Conservation (phyloP, 2,888 invertebrate genomes). For the Tethea ocularis region DNA sequence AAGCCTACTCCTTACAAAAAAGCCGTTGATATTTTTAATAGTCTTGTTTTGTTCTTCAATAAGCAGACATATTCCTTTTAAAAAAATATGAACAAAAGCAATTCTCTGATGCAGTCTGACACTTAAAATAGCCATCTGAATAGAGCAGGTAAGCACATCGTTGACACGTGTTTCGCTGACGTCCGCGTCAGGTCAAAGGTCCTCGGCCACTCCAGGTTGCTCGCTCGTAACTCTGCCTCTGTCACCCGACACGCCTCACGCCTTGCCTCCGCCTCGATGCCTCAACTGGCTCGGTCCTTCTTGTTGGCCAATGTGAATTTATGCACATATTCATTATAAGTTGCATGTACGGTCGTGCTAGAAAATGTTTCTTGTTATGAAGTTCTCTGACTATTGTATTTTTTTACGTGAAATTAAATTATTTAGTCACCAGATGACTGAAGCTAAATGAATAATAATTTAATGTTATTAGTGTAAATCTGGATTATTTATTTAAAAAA, state of each 20-base stretch:
- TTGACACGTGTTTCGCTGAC: neutral
- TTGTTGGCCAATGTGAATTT: constrained; percentile 32
- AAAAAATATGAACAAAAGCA: no score
- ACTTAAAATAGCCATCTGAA: neutral
- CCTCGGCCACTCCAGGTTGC: constrained; percentile 14
- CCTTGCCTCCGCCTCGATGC: constrained; percentile 22
- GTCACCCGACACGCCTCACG: constrained; percentile 21
- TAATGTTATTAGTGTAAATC: no score
- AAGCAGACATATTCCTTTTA: no score
- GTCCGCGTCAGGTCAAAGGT: constrained; percentile 31
- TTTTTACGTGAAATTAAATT: neutral
- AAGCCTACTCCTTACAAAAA: no score
- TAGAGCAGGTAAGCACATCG: neutral
- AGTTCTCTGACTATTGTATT: neutral
- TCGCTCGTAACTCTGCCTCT: constrained; percentile 36
- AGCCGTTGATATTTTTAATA: no score
- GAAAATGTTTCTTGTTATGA: neutral
- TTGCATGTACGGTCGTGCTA: constrained; percentile 22
- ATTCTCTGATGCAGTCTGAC: no score
- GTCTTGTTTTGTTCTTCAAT: no score
- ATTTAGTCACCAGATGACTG: no score
- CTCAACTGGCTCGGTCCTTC: constrained; percentile 9
- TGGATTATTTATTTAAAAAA: no score
- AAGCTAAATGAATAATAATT: no score
- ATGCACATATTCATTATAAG: constrained; percentile 30